Evolutionary conservation across 2,888 invertebrate species (phyloP).

Genomic region (Icerya purchasi): DNA sequence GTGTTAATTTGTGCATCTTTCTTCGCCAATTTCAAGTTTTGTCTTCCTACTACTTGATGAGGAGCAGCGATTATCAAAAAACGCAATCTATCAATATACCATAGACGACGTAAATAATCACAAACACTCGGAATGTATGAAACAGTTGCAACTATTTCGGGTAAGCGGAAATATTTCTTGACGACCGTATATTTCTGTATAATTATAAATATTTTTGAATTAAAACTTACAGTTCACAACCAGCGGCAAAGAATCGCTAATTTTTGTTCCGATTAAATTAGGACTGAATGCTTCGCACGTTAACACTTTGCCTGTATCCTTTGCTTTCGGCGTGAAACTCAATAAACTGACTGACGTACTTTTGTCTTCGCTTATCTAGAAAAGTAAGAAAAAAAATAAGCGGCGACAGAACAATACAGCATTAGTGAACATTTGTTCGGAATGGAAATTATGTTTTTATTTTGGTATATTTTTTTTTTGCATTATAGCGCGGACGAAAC

Average conservation of each 20-base stretch:
- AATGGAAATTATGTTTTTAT: background rate
- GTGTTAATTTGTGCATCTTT: no score
- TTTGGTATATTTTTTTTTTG: background rate
- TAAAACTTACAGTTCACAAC: constrained; percentile 9
- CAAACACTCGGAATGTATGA: no score
- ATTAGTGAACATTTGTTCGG: background rate
- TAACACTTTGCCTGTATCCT: constrained; percentile 55
- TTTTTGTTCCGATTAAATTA: constrained; percentile 33
- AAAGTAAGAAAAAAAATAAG: constrained; percentile 18
- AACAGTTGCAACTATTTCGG: no score
- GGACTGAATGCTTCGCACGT: constrained; percentile 58
- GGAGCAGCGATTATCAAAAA: no score
- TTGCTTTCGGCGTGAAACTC: constrained; percentile 52
- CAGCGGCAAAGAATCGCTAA: constrained; percentile 8
- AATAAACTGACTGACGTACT: constrained; percentile 57
- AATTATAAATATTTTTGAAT: background rate
- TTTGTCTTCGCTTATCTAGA: constrained; percentile 40
- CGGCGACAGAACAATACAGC: background rate
- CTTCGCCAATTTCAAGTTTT: no score
- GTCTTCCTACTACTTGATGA: no score
- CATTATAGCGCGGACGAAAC: no score
- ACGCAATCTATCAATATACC: no score
- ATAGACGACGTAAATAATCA: background rate
- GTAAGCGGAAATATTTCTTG: no score
- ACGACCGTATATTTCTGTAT: no score